These are phyloP conservation scores for Leucoptera coffeella DNA, from an alignment of 2,888 invertebrate genomes.

Conservation along the genomic window DNA sequence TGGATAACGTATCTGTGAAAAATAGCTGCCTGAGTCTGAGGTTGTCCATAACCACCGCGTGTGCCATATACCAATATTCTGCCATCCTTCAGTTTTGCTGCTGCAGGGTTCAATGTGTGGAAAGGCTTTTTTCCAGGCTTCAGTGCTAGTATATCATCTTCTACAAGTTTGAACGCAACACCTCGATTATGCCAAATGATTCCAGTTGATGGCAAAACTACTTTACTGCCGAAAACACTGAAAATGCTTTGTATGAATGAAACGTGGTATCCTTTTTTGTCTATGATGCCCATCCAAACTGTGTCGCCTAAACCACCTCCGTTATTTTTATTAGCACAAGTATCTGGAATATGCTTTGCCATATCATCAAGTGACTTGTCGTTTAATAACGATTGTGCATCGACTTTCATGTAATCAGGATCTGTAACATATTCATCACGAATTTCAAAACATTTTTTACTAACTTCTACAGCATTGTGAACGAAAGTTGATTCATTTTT, in stretches of 20 bases:
- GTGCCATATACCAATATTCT: conserved; percentile 32
- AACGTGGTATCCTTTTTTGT: conserved; percentile 32
- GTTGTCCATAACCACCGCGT: conserved; percentile 35
- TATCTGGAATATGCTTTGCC: conserved; percentile 17
- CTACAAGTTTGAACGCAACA: conserved; percentile 18
- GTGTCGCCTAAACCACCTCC: conserved; percentile 31
- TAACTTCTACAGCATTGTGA: conserved; percentile 30
- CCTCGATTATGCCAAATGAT: conserved; percentile 40
- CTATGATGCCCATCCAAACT: conserved; percentile 40
- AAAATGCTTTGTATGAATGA: conserved; percentile 39
- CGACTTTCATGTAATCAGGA: conserved; percentile 23
- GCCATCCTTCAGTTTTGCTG: conserved; percentile 30
- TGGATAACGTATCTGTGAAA: conserved; percentile 37
- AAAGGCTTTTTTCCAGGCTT: conserved; percentile 34
- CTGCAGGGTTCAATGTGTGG: conserved; percentile 33
- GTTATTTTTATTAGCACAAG: conserved; percentile 12
- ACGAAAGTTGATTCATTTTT: conserved; percentile 27
- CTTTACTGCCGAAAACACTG: conserved; percentile 25
- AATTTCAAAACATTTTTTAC: conserved; percentile 21
- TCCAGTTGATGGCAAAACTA: conserved; percentile 30
- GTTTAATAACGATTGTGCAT: conserved; percentile 18
- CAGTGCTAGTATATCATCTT: conserved; percentile 17
- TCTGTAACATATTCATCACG: conserved; percentile 28
- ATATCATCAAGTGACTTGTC: conserved; percentile 16
- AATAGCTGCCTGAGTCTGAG: conserved; percentile 36